Conservation (phyloP, 2,113 vertebrate species). For the Orthonyx spaldingii region DNA sequence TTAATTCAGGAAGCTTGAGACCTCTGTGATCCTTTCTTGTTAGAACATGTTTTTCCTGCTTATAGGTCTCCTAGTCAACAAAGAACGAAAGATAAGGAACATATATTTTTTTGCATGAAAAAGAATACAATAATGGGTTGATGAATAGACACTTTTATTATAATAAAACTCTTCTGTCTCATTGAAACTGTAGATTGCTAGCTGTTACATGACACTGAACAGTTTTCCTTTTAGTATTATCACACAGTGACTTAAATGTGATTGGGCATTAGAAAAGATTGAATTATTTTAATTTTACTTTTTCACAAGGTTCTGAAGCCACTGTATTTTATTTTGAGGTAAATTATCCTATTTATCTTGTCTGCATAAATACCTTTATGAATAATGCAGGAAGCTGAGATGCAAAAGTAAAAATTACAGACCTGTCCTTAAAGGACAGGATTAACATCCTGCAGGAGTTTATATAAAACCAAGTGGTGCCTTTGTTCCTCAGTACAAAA, state of each 20-base stretch:
- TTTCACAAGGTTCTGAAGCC: background rate
- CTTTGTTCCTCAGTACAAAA: background rate
- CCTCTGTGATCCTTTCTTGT: background rate
- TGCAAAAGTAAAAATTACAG: constrained; percentile 47
- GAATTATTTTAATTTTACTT: constrained; percentile 59
- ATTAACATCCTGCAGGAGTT: constrained; percentile 39
- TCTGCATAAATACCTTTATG: constrained; percentile 54
- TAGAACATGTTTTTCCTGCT: background rate
- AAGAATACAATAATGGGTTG: constrained; percentile 2
- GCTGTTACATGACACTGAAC: constrained; percentile 17
- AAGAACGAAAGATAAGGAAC: background rate
- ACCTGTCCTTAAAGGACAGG: constrained; percentile 30
- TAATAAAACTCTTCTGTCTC: constrained; percentile 19
- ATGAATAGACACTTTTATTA: constrained; percentile 15
- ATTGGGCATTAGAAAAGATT: constrained; percentile 41
- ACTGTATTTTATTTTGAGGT: constrained; percentile 62
- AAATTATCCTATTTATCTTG: constrained; percentile 70
- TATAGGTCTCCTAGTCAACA: background rate
- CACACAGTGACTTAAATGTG: constrained; percentile 43
- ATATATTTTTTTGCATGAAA: background rate
- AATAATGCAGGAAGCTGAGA: constrained; percentile 53
- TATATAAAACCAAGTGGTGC: background rate
- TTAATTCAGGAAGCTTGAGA: background rate
- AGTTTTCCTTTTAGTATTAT: constrained; percentile 29
- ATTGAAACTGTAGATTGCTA: constrained; percentile 1